Evolutionary conservation across 2,888 invertebrate species (phyloP).

Genomic region (Drosophila parthenogenetica): DNA sequence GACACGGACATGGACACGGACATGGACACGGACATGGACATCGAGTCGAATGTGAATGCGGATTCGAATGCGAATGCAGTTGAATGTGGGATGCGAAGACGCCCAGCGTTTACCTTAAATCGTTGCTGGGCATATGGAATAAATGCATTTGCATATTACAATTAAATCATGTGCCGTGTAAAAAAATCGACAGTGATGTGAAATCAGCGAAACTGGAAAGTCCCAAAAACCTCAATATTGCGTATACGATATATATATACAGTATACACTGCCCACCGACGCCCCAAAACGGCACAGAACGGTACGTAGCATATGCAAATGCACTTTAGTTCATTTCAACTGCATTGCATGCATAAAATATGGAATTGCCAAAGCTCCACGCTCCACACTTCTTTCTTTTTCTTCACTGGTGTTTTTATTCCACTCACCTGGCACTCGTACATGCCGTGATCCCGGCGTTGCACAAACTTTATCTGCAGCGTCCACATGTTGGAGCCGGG

Average conservation of each 20-base stretch:
- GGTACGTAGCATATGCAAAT: slow-evolving; percentile 70
- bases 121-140: slow-evolving; percentile 40
- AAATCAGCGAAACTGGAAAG: slow-evolving; percentile 57
- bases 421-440: slow-evolving; percentile 95
- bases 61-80: slow-evolving; percentile 22
- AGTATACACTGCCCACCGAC: not conserved
- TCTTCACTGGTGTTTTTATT: not conserved
- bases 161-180: slow-evolving; percentile 69
- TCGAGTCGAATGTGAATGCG: not conserved
- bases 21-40: slow-evolving; percentile 4
- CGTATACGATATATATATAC: slow-evolving; percentile 33
- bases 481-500: slow-evolving; percentile 97
- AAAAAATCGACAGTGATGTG: slow-evolving; percentile 56
- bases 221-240: slow-evolving; percentile 64
- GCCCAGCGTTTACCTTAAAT: slow-evolving; percentile 50
- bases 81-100: slow-evolving; percentile 17
- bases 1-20: slow-evolving; percentile 1
- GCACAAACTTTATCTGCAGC: slow-evolving; percentile 96
- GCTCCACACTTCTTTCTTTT: slow-evolving; percentile 55
- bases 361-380: slow-evolving; percentile 38
- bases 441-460: slow-evolving; percentile 96
- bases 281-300: slow-evolving; percentile 8
- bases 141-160: slow-evolving; percentile 73
- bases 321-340: slow-evolving; percentile 79
- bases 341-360: slow-evolving; percentile 73